Base-by-base conservation (phyloP, 2,113 vertebrate genomes). In the Oreochromis aureus region DNA sequence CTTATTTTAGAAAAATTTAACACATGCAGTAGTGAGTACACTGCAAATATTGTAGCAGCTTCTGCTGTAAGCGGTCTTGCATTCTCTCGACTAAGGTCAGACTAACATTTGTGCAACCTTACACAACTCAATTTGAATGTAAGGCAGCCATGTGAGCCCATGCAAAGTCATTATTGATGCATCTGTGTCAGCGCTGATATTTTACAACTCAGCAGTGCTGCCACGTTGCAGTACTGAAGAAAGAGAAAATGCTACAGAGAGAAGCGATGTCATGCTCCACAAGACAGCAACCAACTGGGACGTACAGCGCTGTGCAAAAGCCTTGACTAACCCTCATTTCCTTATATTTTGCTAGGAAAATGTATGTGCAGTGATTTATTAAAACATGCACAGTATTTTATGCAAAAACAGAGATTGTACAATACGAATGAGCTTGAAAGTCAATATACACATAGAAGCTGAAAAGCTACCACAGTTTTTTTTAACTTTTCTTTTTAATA, bases 321-420 rank as follows among this genome's bases (percentile, higher is more conserved):
- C 22, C 41, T 10, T 46, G 22, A 73, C 22, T 27, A 27, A 27
- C 41, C 5, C 2, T 73, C 2, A 27, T 46, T 73, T 27, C 5
- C 39, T 73, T 46, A 46, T 46, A 27, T 27, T 73, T 27, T 73
- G 5, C 69, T 73, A 27, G 69, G 13, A 27, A 46, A 73, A 73
- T 27, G 5, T 27, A 24, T 44, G 5, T 46, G 22, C 22, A 27
- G 66, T 16, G 39, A 71, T 71, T 71, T 71, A 46, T 73, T 73
- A 27, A 46, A 73, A 46, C 13, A 46, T 18, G 2, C 3, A 10
- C 69, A 27, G 22, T 46, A 2, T 46, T 46, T 46, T 46, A 73
- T 36, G n/a, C n/a, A 44, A 71, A 71, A 71, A 71, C 7, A 44
- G 32, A 66, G 66, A 44, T 71, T 44, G 66, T 71, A 24, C 63